Evolutionary conservation across 2,888 invertebrate genomes (phyloP).

Genomic region (Escarpia spicata): DNA sequence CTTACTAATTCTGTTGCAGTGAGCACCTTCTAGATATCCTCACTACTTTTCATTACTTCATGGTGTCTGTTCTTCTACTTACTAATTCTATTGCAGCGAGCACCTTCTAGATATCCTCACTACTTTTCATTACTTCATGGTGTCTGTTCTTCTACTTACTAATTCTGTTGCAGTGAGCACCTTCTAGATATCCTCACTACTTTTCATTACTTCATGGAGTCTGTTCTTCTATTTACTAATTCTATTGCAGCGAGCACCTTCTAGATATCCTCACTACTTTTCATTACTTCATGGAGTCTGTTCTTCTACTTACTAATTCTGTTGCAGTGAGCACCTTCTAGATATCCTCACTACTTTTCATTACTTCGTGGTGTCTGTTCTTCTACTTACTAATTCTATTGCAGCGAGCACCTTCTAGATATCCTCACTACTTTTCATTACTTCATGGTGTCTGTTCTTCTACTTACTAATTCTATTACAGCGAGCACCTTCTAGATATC

Average conservation of each 20-base stretch:
- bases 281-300: background rate
- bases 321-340: constrained; percentile 54
- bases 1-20: constrained; percentile 42
- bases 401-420: constrained; percentile 54
- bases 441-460: background rate
- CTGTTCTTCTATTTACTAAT: background rate
- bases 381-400: constrained; percentile 30
- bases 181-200: constrained; percentile 54
- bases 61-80: background rate
- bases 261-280: constrained; percentile 53
- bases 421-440: constrained; percentile 47
- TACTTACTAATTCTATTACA: constrained; percentile 39
- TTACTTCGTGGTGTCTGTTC: background rate
- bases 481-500: constrained; percentile 55
- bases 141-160: background rate
- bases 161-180: constrained; percentile 49
- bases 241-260: constrained; percentile 52
- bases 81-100: constrained; percentile 44
- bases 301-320: constrained; percentile 10
- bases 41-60: constrained; percentile 31
- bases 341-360: constrained; percentile 50
- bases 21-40: constrained; percentile 56
- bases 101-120: constrained; percentile 56
- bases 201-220: background rate
- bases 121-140: background rate